phyloP scores from a whole-genome alignment of 2,113 vertebrate species.

The Mustela nigripes region DNA sequence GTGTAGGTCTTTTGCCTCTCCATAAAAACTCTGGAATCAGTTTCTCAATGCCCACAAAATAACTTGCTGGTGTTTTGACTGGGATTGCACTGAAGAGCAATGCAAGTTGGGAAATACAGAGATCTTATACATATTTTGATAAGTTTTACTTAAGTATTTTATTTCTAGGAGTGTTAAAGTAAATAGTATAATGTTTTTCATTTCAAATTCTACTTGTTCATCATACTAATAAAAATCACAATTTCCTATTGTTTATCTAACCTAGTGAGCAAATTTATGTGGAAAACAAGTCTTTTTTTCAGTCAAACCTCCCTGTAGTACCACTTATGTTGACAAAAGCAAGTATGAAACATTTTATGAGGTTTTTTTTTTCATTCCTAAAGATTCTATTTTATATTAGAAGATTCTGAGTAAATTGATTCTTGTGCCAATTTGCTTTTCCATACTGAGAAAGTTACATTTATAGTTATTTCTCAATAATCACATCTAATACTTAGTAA shows the following conservation, averaged over 20 bases:
- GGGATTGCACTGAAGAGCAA: background rate
- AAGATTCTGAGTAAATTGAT: background rate
- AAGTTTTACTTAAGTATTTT: background rate
- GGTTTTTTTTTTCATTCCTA: background rate
- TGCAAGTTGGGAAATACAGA: background rate
- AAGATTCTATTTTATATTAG: background rate
- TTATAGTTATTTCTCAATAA: background rate
- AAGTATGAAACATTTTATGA: background rate
- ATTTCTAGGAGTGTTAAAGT: background rate
- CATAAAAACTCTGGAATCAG: background rate
- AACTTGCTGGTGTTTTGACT: background rate
- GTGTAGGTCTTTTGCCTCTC: background rate
- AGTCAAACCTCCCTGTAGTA: background rate
- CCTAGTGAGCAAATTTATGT: background rate
- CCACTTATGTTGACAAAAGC: background rate
- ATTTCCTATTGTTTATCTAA: background rate
- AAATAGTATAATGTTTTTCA: background rate
- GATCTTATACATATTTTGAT: background rate
- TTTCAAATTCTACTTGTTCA: background rate
- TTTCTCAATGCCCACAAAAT: background rate
- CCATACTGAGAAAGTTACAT: background rate
- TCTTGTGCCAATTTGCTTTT: background rate
- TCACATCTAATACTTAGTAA: background rate
- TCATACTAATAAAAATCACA: background rate
- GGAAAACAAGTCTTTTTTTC: background rate